These are phyloP conservation scores for Epizoanthus ramosus DNA, from an alignment of 92 coral and sea anemone genomes.

Conservation along the genomic window DNA sequence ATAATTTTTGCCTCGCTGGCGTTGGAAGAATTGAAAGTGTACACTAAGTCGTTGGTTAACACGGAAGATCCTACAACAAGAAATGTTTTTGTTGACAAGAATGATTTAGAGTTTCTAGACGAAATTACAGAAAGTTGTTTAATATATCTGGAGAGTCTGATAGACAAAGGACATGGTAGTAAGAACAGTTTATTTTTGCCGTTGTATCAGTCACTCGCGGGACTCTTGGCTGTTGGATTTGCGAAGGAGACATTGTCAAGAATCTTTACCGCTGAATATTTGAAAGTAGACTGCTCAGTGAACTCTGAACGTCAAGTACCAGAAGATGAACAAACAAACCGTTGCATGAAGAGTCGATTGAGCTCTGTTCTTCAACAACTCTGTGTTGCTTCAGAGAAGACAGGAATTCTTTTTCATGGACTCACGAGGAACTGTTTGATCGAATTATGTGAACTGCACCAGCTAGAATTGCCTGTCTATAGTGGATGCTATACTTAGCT, in stretches of 20 bases:
- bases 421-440: conserved; percentile 12
- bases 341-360: conserved; percentile 6
- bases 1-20: too few species aligned
- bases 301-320: not conserved
- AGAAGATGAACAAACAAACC: not conserved
- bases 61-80: too few species aligned
- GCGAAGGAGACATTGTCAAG: not conserved
- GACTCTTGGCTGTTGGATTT: conserved; percentile 18
- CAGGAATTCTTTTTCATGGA: conserved; percentile 18
- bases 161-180: not conserved
- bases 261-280: not conserved
- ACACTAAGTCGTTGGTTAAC: too few species aligned
- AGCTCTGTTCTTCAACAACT: not conserved
- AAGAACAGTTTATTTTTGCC: not conserved
- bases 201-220: conserved; percentile 25
- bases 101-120: too few species aligned
- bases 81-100: too few species aligned
- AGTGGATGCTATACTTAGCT: not conserved
- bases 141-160: conserved; percentile 13
- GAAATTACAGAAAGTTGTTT: conserved; percentile 11
- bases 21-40: too few species aligned
- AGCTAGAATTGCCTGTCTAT: not conserved
- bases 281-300: not conserved
- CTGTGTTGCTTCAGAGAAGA: not conserved
- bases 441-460: conserved; percentile 25